Evolutionary conservation across 1,140 invertebrate species (phyloP), one percentile per base, ranked within the genome.

Genomic region (Cydia splendana): DNA sequence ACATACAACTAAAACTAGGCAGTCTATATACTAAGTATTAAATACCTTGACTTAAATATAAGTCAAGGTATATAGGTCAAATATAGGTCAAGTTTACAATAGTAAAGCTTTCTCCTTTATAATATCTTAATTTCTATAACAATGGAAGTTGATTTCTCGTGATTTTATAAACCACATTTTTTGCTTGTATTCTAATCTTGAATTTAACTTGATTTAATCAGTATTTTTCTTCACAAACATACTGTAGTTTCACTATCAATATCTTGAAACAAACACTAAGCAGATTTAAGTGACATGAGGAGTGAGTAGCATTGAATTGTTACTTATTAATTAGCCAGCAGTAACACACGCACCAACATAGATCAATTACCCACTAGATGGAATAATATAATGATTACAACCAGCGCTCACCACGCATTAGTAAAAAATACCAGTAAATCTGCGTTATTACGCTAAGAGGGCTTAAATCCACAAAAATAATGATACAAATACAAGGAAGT

Each of bases 291-390:
- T 24, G 57, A 62, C 57, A 20, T 62, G 57, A 62, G 57, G 24
- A 62, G 57, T 62, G 57, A 62, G 57, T 62, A 62, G 57, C 57
- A 62, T 62, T 62, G 57, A 62, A 62, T 62, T 62, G 57, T 62
- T 62, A 62, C 57, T 62, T 62, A 62, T 10, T 62, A 62, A 62
- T 24, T 62, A 62, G 20, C 6, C 57, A 62, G 57, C 57, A 62
- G 24, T 62, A 62, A 62, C 7, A 62, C 57, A 24, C 57, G 57
- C 57, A 62, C 9, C 10, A 12, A 62, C 57, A 24, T 2, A 62
- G 57, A 62, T 62, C 57, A 24, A 10, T 9, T 24, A 24, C 57
- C 51, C 6, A 12, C 20, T 62, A 62, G 7, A 24, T 62, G 20
- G 10, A 24, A 24, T n/a, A 62, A 10, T n/a, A 53, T n/a, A 6